A percentile compares a stretch with the other conserved stretches of the same genome.
Evolutionary conservation across 2,113 vertebrate genomes (phyloP).

Genomic region (Microtus oregoni): DNA sequence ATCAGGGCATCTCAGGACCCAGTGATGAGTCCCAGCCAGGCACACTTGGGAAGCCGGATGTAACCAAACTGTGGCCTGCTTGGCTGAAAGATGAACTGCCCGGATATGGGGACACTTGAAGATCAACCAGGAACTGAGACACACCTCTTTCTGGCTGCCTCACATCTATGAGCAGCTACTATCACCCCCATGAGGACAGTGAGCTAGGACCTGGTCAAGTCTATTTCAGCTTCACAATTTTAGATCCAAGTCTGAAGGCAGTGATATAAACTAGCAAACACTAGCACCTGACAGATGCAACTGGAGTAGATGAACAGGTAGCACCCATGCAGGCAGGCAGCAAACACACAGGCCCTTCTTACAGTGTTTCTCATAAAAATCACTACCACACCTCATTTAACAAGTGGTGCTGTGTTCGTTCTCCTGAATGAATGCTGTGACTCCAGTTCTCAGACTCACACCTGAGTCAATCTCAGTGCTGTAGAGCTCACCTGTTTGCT

Average conservation of each 20-base stretch:
- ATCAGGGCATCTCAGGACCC: background rate
- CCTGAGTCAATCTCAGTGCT: background rate
- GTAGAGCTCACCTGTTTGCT: background rate
- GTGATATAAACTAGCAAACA: background rate
- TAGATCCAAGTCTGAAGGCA: background rate
- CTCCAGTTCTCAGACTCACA: background rate
- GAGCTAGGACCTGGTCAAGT: background rate
- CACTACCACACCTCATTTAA: background rate
- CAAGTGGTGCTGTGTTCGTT: background rate
- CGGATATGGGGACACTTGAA: background rate
- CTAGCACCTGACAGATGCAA: background rate
- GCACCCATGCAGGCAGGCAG: background rate
- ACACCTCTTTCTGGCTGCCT: background rate
- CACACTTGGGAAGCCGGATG: background rate
- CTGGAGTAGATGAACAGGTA: background rate
- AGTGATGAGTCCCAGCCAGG: background rate
- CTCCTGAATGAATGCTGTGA: background rate
- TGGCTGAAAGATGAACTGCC: background rate
- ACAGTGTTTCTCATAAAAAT: background rate
- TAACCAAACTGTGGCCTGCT: background rate
- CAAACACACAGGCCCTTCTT: background rate
- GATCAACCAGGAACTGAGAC: background rate
- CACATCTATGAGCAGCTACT: background rate
- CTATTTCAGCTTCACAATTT: background rate
- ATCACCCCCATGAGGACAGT: background rate